Evolutionary conservation across 1,140 invertebrate genomes (phyloP).

Genomic region (Arctopsyche grandis): DNA sequence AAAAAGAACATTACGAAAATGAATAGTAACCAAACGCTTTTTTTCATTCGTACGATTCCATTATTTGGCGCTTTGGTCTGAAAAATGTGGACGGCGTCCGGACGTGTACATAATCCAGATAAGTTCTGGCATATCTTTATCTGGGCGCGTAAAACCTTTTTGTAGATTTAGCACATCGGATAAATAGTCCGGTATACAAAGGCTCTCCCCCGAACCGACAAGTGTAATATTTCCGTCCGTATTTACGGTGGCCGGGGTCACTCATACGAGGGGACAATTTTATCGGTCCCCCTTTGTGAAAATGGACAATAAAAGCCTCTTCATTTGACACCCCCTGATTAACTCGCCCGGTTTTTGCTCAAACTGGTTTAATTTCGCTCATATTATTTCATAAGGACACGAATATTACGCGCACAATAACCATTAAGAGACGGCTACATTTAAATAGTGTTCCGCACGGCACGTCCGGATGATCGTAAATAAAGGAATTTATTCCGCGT

Average conservation of each 20-base stretch:
- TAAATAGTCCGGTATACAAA: constrained; percentile 17
- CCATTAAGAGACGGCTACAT: background rate
- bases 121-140: constrained; percentile 38
- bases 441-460: background rate
- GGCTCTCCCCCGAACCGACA: background rate
- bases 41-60: too few species aligned
- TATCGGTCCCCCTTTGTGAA: constrained; percentile 36
- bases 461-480: background rate
- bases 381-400: background rate
- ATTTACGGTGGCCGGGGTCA: constrained; percentile 22
- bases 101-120: constrained; percentile 34
- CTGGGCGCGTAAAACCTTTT: constrained; percentile 33
- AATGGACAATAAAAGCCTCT: constrained; percentile 41
- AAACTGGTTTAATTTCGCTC: constrained; percentile 11
- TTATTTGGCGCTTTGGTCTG: too few species aligned
- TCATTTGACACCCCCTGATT: constrained; percentile 38
- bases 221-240: constrained; percentile 33
- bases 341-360: constrained; percentile 30
- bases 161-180: constrained; percentile 33
- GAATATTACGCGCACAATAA: constrained; percentile 9
- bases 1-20: too few species aligned
- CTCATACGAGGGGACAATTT: constrained; percentile 19
- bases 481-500: background rate
- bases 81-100: background rate
- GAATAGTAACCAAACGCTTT: background rate